Evolutionary conservation across 1,140 invertebrate genomes (phyloP).

Genomic region (Pogonognathellus flavescens): DNA sequence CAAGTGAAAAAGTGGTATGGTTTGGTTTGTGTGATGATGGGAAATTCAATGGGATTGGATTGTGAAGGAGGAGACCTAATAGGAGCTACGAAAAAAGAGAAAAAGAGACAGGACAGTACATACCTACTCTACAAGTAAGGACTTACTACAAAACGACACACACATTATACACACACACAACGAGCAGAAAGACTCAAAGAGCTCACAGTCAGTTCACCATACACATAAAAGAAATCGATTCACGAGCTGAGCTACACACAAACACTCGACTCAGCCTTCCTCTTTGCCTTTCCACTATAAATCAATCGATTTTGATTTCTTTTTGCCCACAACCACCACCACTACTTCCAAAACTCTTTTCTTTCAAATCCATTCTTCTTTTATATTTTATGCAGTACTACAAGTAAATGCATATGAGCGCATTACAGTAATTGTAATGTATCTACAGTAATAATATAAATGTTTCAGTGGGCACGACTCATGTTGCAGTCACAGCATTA

Average conservation of each 20-base stretch:
- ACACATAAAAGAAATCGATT: constrained; percentile 57
- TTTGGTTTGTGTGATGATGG: constrained; percentile 27
- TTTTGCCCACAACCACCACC: constrained; percentile 32
- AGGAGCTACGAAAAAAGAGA: constrained; percentile 35
- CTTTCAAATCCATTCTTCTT: neutral
- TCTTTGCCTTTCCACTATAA: constrained; percentile 51
- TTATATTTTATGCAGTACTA: neutral
- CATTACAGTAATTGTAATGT: neutral
- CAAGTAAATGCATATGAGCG: neutral
- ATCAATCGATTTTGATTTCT: constrained; percentile 60
- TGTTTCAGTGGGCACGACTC: too few species aligned
- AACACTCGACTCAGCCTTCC: constrained; percentile 11
- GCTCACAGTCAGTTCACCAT: too few species aligned
- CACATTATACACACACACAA: neutral
- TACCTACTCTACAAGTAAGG: neutral
- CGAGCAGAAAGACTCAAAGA: constrained; percentile 5
- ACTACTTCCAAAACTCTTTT: neutral
- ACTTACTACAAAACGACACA: too few species aligned
- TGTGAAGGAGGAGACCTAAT: constrained; percentile 46
- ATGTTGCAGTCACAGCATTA: too few species aligned
- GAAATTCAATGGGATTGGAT: constrained; percentile 23
- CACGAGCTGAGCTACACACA: constrained; percentile 24
- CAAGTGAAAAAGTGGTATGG: neutral
- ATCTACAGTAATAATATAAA: too few species aligned
- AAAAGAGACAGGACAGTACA: constrained; percentile 22